phyloP scores from a whole-genome alignment of 2,113 vertebrate genomes.

The Paradoxurus hermaphroditus region DNA sequence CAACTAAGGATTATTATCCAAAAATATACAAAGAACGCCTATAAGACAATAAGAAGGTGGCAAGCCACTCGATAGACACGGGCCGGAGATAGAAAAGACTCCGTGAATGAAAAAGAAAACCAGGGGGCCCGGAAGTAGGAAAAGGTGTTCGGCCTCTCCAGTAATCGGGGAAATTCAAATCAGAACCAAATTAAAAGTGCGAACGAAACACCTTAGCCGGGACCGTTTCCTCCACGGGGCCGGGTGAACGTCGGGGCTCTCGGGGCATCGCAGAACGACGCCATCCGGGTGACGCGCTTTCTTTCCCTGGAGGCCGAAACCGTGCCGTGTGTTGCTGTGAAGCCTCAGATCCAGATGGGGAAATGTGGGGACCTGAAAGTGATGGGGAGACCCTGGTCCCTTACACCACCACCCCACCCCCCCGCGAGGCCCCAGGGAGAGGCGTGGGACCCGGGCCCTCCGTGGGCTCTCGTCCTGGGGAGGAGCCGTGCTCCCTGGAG shows the following conservation, averaged over 20 bases:
- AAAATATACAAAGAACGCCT: not conserved
- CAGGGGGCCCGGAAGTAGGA: not conserved
- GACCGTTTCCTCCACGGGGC: not conserved
- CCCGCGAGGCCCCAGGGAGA: not conserved
- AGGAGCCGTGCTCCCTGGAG: not conserved
- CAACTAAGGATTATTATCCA: not conserved
- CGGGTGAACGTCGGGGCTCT: too few species aligned
- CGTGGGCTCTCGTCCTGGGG: not conserved
- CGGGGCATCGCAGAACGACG: not conserved
- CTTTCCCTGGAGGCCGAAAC: not conserved
- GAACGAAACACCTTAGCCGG: not conserved
- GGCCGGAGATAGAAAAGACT: not conserved
- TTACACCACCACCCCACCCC: too few species aligned
- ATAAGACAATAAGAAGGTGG: not conserved
- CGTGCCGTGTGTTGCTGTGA: not conserved
- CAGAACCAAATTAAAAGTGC: not conserved
- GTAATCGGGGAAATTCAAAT: not conserved
- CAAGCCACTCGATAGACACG: not conserved
- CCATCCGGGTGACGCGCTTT: not conserved
- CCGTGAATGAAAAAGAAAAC: not conserved
- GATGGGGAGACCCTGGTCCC: not conserved
- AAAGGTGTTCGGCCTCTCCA: not conserved
- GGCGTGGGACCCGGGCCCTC: too few species aligned
- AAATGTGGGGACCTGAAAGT: not conserved
- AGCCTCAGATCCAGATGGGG: not conserved